These are phyloP conservation scores for Epirrhoe alternata DNA, from an alignment of 2,888 invertebrate genomes.

Conservation along the genomic window DNA sequence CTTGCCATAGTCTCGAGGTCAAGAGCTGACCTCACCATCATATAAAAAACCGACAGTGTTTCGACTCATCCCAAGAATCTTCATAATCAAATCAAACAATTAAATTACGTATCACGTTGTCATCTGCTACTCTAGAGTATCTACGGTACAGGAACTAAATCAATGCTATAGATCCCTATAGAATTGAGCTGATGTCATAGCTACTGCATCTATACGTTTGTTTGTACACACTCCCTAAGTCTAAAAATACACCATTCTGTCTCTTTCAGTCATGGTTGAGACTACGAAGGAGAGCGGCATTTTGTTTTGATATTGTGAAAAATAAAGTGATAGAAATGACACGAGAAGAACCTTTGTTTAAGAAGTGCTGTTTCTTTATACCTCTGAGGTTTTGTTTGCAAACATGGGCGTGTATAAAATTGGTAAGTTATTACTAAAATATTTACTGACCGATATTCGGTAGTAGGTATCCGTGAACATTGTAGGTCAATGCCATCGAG, in stretches of 20 bases:
- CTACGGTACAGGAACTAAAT: too few species aligned
- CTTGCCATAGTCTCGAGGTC: too few species aligned
- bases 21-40: too few species aligned
- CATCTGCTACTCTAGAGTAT: too few species aligned
- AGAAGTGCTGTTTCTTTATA: slow-evolving; percentile 36
- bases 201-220: not conserved
- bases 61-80: too few species aligned
- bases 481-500: slow-evolving; percentile 1
- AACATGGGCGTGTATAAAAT: slow-evolving; percentile 36
- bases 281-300: not conserved
- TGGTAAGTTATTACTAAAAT: slow-evolving; percentile 31
- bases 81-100: too few species aligned
- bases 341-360: slow-evolving; percentile 37
- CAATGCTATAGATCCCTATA: too few species aligned
- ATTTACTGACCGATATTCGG: not conserved
- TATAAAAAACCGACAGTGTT: too few species aligned
- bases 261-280: slow-evolving; percentile 9
- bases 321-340: slow-evolving; percentile 22
- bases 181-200: slow-evolving; percentile 1
- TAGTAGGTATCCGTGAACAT: not conserved
- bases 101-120: too few species aligned
- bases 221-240: slow-evolving; percentile 6
- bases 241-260: slow-evolving; percentile 19
- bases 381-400: slow-evolving; percentile 39
- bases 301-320: not conserved